A percentile compares a stretch with the other conserved stretches of the same genome.
Conservation (phyloP, 2,888 invertebrate species). For the Drosophila austrosaltans region DNA sequence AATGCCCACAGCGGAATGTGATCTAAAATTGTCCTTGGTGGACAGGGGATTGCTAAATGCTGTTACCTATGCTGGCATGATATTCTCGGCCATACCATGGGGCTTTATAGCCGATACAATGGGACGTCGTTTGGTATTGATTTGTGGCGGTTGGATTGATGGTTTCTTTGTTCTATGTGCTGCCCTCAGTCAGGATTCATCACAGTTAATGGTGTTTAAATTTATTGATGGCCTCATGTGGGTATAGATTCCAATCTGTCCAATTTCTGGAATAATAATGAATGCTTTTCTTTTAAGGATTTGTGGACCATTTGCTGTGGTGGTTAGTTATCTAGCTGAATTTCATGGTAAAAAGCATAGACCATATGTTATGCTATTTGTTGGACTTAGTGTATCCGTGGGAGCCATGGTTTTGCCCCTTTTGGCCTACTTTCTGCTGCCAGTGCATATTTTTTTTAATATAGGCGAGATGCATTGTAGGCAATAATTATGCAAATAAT, state of each 20-base stretch:
- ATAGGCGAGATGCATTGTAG: constrained; percentile 49
- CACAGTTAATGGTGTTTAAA: constrained; percentile 87
- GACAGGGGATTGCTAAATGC: constrained; percentile 89
- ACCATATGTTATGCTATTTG: constrained; percentile 86
- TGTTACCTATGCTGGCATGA: constrained; percentile 91
- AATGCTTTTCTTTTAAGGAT: constrained; percentile 81
- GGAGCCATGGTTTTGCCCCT: constrained; percentile 87
- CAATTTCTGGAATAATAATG: too few relatives aligned
- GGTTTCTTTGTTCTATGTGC: constrained; percentile 87
- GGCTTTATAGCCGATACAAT: constrained; percentile 90
- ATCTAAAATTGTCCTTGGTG: constrained; percentile 86
- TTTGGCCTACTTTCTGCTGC: constrained; percentile 89
- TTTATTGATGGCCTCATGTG: constrained; percentile 90
- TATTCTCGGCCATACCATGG: constrained; percentile 89
- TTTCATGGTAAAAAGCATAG: constrained; percentile 88
- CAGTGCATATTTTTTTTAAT: constrained; percentile 80
- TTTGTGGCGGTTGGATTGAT: constrained; percentile 87
- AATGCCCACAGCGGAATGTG: constrained; percentile 89
- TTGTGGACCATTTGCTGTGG: constrained; percentile 89
- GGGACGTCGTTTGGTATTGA: constrained; percentile 87
- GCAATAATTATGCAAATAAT: background rate
- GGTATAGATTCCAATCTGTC: constrained; percentile 15
- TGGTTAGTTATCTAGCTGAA: constrained; percentile 89
- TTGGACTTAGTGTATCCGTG: constrained; percentile 87
- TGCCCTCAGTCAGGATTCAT: constrained; percentile 87